Evolutionary conservation across 2,113 vertebrate species (phyloP).

Genomic region (Origma solitaria): DNA sequence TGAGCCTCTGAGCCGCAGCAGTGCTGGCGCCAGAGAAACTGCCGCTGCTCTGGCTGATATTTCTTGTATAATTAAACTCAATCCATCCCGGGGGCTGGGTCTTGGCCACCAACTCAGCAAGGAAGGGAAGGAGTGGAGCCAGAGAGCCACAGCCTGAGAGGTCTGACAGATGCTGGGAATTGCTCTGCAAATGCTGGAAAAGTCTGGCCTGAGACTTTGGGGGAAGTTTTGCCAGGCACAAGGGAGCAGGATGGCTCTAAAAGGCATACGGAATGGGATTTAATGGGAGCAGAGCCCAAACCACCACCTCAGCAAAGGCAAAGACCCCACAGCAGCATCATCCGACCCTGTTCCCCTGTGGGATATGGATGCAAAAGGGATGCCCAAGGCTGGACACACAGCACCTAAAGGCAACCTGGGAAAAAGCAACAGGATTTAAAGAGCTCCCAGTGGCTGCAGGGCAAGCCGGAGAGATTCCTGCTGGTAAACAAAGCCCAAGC

Average conservation of each 20-base stretch:
- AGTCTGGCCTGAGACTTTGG: not conserved
- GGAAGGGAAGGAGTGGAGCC: constrained; percentile 19
- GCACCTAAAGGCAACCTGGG: not conserved
- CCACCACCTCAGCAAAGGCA: not conserved
- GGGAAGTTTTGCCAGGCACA: not conserved
- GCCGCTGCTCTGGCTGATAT: constrained; percentile 54
- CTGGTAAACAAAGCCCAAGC: not conserved
- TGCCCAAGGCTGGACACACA: not conserved
- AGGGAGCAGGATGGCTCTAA: not conserved
- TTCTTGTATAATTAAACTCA: constrained; percentile 65
- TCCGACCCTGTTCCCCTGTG: accelerated
- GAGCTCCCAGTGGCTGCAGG: not conserved
- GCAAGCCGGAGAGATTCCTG: not conserved
- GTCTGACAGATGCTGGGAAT: constrained; percentile 26
- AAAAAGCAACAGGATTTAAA: not conserved
- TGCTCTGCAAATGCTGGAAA: not conserved
- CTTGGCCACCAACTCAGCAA: constrained; percentile 42
- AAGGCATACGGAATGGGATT: not conserved
- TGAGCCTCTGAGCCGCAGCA: constrained; percentile 37
- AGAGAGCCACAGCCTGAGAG: not conserved
- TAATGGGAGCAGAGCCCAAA: not conserved
- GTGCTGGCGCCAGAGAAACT: constrained; percentile 59
- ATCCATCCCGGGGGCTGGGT: constrained; percentile 31
- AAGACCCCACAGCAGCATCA: not conserved
- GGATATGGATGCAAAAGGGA: not conserved